These are phyloP conservation scores for Thunnus thynnus DNA, from an alignment of 2,113 vertebrate species.

Conservation along the genomic window DNA sequence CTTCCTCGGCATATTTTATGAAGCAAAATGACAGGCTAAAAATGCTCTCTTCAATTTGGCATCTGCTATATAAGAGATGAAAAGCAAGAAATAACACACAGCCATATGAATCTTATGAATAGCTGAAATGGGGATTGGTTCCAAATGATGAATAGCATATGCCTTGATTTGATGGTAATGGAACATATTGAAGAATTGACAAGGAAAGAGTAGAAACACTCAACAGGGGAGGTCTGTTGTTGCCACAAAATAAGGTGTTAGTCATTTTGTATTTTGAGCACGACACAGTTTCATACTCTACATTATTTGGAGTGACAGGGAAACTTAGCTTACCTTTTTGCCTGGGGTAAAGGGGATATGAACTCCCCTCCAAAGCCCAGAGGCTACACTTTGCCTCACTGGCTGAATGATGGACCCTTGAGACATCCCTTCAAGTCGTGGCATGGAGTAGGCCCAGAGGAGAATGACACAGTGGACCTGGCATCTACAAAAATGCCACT, in stretches of 20 bases:
- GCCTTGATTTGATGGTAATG: slow-evolving; percentile 36
- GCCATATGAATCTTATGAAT: slow-evolving; percentile 11
- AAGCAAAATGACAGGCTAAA: slow-evolving; percentile 41
- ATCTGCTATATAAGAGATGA: slow-evolving; percentile 26
- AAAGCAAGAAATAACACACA: slow-evolving; percentile 31
- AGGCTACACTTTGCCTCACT: slow-evolving; percentile 57
- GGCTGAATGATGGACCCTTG: slow-evolving; percentile 59
- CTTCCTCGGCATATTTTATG: slow-evolving; percentile 39
- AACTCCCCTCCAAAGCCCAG: slow-evolving; percentile 56
- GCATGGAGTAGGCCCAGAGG: slow-evolving; percentile 46
- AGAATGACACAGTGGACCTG: slow-evolving; percentile 49
- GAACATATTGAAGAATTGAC: slow-evolving; percentile 18
- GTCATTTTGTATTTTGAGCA: slow-evolving; percentile 36
- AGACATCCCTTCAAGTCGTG: slow-evolving; percentile 51
- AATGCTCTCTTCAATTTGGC: slow-evolving; percentile 29
- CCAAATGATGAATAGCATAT: slow-evolving; percentile 12
- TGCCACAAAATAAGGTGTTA: slow-evolving; percentile 25
- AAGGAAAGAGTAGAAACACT: not conserved
- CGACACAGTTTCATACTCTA: not conserved
- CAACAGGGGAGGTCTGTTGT: slow-evolving; percentile 12
- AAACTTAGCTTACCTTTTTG: slow-evolving; percentile 53
- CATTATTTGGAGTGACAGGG: slow-evolving; percentile 49
- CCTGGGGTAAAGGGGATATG: slow-evolving; percentile 46
- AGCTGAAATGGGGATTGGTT: slow-evolving; percentile 20
- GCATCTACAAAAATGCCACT: slow-evolving; percentile 41